These are phyloP conservation scores for Ormyrus rosae DNA, from an alignment of 2,888 invertebrate species.

Conservation along the genomic window DNA sequence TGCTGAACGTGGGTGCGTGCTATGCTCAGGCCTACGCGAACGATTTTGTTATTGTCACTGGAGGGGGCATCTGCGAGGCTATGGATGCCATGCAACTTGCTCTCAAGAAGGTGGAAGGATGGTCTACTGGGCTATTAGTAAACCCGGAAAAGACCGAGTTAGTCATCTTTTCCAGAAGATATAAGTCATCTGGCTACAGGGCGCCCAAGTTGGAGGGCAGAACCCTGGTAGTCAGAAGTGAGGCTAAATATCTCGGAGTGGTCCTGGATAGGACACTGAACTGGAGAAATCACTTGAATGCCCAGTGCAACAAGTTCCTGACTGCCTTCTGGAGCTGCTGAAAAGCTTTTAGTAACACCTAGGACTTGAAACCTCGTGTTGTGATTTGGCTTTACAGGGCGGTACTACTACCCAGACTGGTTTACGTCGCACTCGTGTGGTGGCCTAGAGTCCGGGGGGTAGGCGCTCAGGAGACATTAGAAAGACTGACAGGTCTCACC, in stretches of 20 bases:
- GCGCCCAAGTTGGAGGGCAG: background rate
- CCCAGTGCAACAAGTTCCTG: background rate
- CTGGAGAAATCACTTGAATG: background rate
- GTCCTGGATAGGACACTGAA: background rate
- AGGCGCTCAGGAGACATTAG: too few relatives aligned
- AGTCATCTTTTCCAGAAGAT: too few relatives aligned
- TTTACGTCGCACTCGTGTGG: too few relatives aligned
- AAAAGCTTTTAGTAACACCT: background rate
- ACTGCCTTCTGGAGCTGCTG: background rate
- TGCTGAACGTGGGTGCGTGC: background rate
- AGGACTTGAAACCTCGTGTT: too few relatives aligned
- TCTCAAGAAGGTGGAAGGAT: background rate
- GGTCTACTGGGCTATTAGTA: background rate
- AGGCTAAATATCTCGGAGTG: background rate
- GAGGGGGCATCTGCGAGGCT: background rate
- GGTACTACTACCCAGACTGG: too few relatives aligned
- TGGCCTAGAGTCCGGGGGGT: too few relatives aligned
- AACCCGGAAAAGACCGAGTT: background rate
- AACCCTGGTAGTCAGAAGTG: background rate
- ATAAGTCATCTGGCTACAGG: background rate
- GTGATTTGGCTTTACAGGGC: too few relatives aligned
- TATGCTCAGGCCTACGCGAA: background rate
- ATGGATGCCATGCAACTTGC: background rate
- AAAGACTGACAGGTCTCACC: too few relatives aligned
- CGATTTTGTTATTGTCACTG: background rate